phyloP scores from a whole-genome alignment of 2,113 vertebrate genomes.

The Psilopsiagon aymara region DNA sequence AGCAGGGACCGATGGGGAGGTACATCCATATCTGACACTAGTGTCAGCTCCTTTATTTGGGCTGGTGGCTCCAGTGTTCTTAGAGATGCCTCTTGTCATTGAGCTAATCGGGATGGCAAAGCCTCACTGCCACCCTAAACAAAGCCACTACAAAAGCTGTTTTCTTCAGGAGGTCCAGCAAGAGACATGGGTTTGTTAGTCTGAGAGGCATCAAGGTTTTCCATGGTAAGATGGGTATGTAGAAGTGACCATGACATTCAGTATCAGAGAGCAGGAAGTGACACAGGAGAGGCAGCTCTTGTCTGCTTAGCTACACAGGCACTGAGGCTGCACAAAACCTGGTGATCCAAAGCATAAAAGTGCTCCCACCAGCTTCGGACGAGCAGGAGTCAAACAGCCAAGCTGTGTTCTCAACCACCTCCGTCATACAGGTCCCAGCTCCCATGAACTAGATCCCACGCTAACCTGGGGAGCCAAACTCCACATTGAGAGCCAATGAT shows the following conservation, averaged over 20 bases:
- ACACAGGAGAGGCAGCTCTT: background rate
- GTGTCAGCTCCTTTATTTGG: background rate
- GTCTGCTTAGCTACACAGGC: background rate
- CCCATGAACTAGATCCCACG: background rate
- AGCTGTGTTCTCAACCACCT: background rate
- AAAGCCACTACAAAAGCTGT: background rate
- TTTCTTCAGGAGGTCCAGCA: background rate
- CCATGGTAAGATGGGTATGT: background rate
- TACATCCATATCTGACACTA: rapidly evolving
- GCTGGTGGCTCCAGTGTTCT: background rate
- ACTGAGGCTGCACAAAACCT: rapidly evolving
- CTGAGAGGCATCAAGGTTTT: background rate
- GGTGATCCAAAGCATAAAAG: background rate
- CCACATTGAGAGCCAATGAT: background rate
- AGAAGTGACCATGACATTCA: background rate
- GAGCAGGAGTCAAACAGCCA: background rate
- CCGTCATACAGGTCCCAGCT: background rate
- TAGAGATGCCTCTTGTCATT: background rate
- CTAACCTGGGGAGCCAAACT: background rate
- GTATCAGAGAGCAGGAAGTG: background rate
- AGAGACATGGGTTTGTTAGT: background rate
- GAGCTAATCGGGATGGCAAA: background rate
- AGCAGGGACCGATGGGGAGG: background rate
- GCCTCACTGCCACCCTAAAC: rapidly evolving
- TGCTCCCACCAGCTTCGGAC: background rate